phyloP scores from a whole-genome alignment of 2,888 invertebrate species.

The Hemaris fuciformis region DNA sequence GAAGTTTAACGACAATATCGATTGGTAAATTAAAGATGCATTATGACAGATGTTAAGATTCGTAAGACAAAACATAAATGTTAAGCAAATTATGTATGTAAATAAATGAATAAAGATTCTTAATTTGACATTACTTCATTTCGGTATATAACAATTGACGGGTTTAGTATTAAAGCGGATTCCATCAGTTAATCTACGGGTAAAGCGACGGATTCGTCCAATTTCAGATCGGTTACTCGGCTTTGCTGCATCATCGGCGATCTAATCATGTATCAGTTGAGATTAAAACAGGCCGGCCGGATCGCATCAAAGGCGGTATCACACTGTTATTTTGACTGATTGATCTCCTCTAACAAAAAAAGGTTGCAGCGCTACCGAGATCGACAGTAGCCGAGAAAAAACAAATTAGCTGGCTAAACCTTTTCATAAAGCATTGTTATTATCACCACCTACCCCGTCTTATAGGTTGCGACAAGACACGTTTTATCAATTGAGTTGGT shows the following conservation, averaged over 20 bases:
- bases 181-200: constrained; percentile 59
- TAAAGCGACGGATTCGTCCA: constrained; percentile 60
- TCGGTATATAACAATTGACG: constrained; percentile 22
- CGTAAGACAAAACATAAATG: background rate
- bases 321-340: constrained; percentile 82
- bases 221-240: constrained; percentile 72
- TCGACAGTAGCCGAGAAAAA: constrained; percentile 81
- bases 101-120: background rate
- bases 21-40: background rate
- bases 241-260: constrained; percentile 78
- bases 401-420: constrained; percentile 82
- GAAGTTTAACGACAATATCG: background rate
- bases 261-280: constrained; percentile 79
- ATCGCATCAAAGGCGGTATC: constrained; percentile 81
- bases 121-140: constrained; percentile 28
- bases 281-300: constrained; percentile 79
- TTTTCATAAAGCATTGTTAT: constrained; percentile 80
- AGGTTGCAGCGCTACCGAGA: constrained; percentile 78
- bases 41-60: background rate
- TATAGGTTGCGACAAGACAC: constrained; percentile 47
- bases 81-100: too few species aligned
- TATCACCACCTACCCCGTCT: constrained; percentile 75
- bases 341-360: constrained; percentile 78
- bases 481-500: background rate
- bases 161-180: constrained; percentile 34